These are phyloP conservation scores for Habrosyne pyritoides DNA, from an alignment of 2,888 invertebrate genomes.

Conservation along the genomic window DNA sequence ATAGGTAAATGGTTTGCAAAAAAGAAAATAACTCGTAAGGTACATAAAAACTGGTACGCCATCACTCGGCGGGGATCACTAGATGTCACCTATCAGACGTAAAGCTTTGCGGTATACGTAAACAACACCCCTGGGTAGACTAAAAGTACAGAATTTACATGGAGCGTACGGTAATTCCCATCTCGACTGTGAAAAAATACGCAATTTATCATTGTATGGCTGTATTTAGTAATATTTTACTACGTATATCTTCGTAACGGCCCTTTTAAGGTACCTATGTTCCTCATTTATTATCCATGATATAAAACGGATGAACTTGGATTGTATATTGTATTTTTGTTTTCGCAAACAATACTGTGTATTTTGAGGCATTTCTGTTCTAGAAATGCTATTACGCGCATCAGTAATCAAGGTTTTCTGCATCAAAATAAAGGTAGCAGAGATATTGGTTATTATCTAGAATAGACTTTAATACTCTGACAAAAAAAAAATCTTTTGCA, in stretches of 20 bases:
- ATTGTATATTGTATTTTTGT: background rate
- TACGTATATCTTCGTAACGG: background rate
- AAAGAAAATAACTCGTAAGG: background rate
- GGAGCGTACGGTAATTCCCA: background rate
- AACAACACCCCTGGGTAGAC: slow-evolving; percentile 3
- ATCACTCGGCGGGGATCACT: no score
- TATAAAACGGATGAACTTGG: background rate
- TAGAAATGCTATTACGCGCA: no score
- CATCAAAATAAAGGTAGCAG: no score
- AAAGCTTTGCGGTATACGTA: background rate
- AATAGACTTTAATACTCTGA: no score
- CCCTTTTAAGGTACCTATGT: background rate
- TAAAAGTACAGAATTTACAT: slow-evolving; percentile 3
- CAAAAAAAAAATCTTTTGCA: no score
- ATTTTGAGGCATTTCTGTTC: no score
- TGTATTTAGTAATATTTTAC: background rate
- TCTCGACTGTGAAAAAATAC: background rate
- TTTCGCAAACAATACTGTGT: background rate
- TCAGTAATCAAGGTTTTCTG: no score
- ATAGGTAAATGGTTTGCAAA: background rate
- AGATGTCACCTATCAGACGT: background rate
- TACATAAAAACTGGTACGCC: background rate
- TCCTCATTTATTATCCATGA: background rate
- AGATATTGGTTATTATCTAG: no score
- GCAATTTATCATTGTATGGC: background rate